Conservation (phyloP, 2,888 invertebrate species). For the Nephrotoma appendiculata region DNA sequence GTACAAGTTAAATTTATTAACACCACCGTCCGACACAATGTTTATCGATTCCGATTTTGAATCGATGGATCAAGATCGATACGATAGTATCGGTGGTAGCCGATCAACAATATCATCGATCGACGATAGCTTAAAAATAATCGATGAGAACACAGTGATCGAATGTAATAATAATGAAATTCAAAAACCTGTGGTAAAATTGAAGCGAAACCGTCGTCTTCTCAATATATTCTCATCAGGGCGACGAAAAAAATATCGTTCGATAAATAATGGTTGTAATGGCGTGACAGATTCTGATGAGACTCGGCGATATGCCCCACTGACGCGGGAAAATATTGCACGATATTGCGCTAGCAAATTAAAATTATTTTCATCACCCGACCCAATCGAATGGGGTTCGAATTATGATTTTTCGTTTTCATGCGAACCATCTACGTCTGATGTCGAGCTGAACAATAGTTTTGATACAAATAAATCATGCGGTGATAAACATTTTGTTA, state of each 20-base stretch:
- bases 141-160: neutral
- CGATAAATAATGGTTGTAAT: neutral
- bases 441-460: conserved; percentile 16
- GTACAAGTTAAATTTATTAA: conserved; percentile 5
- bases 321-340: neutral
- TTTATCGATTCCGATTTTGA: conserved; percentile 18
- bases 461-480: conserved; percentile 26
- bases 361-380: neutral
- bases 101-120: neutral
- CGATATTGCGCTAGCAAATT: neutral
- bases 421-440: conserved; percentile 11
- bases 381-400: conserved; percentile 6
- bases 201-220: neutral
- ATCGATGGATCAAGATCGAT: conserved; percentile 15
- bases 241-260: neutral
- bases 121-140: neutral
- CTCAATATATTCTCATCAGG: neutral
- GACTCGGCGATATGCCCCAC: neutral
- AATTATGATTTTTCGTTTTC: conserved; percentile 12
- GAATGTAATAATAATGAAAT: neutral
- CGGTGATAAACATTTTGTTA: conserved; percentile 24
- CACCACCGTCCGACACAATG: conserved; percentile 6
- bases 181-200: neutral
- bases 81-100: neutral
- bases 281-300: neutral